Evolutionary conservation across 2,888 invertebrate species (phyloP), one percentile per base, ranked within the genome.

Genomic region (Abrostola triplasia): DNA sequence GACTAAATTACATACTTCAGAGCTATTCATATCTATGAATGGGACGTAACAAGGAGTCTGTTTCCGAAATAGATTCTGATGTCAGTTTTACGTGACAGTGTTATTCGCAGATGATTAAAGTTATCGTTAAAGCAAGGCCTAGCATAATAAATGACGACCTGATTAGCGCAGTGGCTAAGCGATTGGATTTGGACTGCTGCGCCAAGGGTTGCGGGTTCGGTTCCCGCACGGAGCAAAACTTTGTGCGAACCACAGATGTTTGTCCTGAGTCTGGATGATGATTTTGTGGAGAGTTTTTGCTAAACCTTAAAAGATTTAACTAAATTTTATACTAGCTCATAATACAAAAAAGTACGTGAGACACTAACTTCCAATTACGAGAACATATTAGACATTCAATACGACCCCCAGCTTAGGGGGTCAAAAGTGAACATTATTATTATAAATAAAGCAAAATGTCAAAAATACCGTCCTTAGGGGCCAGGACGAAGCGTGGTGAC

Each of bases 371-470:
- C 60, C 59, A 64, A 68, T 76, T 67, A 71, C 6, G 24, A 41
- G 52, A 49, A 64, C 42, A 52, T 42, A 70, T 67, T 47, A 9
- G 48, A 36, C 42, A 48, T 11, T 9, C 6, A 52, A 44, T 48
- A 57, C 13, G 37, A 8, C 50, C 52, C 52, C 60, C 51, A 53
- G 42, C 50, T 10, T 13, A 40, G 55, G 74, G 74, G 64, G 62
- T 70, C 53, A 55, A 64, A 78, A 68, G 59, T 77, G 80, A 79
- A 80, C 70, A 79, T 79, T 77, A 77, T 77, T 69, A 73, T 72
- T 76, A 73, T 78, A 76, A 80, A 80, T 70, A 80, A 78, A 82
- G 77, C 84, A 76, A 84, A 88, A 88, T 84, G 84, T 87, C 84
- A 85, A 85, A 88, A 87, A 85, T 80, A 72, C 75, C 73, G 71